These are phyloP conservation scores for Acyrthosiphon pisum DNA, from an alignment of 1,140 invertebrate genomes.

Conservation along the genomic window DNA sequence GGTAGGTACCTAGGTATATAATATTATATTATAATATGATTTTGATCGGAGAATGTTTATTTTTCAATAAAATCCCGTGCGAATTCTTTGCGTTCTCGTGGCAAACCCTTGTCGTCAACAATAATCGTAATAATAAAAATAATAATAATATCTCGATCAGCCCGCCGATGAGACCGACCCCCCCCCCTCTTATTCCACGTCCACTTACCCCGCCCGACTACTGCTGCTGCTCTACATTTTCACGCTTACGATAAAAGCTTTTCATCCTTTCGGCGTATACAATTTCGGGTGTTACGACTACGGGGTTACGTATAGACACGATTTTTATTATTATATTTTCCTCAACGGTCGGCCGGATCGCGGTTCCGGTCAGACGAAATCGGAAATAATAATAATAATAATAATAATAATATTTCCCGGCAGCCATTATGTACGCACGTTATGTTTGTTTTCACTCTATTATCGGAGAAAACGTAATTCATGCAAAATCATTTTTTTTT, in stretches of 20 bases:
- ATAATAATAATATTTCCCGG: not conserved
- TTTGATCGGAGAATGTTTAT: not conserved
- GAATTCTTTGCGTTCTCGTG: not conserved
- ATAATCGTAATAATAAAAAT: not conserved
- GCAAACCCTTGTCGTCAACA: not conserved
- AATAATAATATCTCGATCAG: not conserved
- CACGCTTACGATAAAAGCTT: not conserved
- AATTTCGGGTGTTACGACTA: not conserved
- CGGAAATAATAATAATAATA: not conserved
- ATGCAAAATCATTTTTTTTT: too few species aligned
- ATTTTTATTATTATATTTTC: not conserved
- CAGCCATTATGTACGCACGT: not conserved
- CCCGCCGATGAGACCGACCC: not conserved
- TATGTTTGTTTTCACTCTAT: too few species aligned
- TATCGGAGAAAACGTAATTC: too few species aligned
- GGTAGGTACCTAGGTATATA: not conserved
- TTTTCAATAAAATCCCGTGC: slow-evolving; percentile 3
- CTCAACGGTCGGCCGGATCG: not conserved
- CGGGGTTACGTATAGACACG: not conserved
- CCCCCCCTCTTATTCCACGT: not conserved
- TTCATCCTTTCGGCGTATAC: not conserved
- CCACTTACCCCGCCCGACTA: too few species aligned
- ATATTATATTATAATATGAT: not conserved
- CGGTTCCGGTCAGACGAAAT: not conserved
- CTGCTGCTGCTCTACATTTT: too few species aligned